Percentiles rank a stretch among this genome's conserved stretches.
These are phyloP conservation scores for Actinemys pallida DNA, from an alignment of 2,113 vertebrate species.

Conservation along the genomic window DNA sequence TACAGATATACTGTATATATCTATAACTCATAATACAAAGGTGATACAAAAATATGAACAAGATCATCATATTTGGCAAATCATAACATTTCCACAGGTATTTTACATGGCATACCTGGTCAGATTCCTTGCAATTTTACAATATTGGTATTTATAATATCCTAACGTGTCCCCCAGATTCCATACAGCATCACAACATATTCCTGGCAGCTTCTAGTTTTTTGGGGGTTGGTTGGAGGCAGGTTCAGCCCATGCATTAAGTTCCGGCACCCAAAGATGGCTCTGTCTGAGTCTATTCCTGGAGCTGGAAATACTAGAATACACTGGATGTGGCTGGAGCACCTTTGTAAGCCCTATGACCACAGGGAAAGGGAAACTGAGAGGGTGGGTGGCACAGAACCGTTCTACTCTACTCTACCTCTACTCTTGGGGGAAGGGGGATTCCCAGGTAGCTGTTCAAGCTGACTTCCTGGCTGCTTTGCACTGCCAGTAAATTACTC, in stretches of 20 bases:
- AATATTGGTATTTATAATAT: too few species aligned
- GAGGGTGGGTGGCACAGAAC: neutral
- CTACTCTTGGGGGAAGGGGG: neutral
- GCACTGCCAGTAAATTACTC: neutral
- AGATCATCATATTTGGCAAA: too few species aligned
- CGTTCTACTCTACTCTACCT: neutral
- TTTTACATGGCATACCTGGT: too few species aligned
- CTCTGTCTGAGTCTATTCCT: neutral
- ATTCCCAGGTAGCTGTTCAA: constrained; percentile 6
- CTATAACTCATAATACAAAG: too few species aligned
- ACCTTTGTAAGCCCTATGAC: neutral
- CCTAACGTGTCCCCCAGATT: too few species aligned
- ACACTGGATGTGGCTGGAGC: neutral
- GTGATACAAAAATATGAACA: too few species aligned
- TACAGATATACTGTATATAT: too few species aligned
- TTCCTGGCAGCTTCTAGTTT: neutral
- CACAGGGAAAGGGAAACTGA: neutral
- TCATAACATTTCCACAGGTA: too few species aligned
- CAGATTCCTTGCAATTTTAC: too few species aligned
- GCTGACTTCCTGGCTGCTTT: neutral
- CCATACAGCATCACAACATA: too few species aligned
- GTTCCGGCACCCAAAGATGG: neutral
- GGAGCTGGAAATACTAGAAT: neutral
- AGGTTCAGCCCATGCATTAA: neutral
- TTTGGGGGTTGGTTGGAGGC: neutral